Evolutionary conservation across 2,888 invertebrate genomes (phyloP).

Genomic region (Eupithecia tripunctaria): DNA sequence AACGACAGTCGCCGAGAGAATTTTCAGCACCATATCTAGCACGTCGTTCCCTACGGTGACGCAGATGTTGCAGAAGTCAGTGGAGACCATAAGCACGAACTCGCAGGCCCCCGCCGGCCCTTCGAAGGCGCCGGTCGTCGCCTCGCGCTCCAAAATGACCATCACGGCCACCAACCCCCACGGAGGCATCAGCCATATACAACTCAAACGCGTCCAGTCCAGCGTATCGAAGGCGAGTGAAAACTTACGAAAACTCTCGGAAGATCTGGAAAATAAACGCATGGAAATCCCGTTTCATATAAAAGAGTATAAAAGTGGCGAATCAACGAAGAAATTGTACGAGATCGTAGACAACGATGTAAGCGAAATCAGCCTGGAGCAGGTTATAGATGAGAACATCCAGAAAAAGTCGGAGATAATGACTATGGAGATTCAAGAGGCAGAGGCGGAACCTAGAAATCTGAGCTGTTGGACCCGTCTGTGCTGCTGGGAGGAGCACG

Average conservation of each 20-base stretch:
- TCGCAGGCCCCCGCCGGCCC: background rate
- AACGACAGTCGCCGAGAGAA: background rate
- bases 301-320: background rate
- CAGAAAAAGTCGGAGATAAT: background rate
- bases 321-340: background rate
- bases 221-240: background rate
- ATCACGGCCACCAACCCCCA: slow-evolving; percentile 1
- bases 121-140: background rate
- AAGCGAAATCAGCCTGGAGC: background rate
- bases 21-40: background rate
- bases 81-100: background rate
- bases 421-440: background rate
- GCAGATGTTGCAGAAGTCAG: background rate
- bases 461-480: background rate
- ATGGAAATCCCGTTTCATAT: background rate
- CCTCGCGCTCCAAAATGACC: slow-evolving; percentile 1
- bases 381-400: background rate
- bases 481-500: slow-evolving; percentile 20
- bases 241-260: background rate
- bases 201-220: slow-evolving; percentile 2
- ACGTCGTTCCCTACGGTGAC: background rate
- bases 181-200: background rate
- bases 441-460: background rate
- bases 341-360: background rate
- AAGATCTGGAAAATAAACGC: background rate